Evolutionary conservation across 2,888 invertebrate genomes (phyloP).

Genomic region (Theretra japonica): DNA sequence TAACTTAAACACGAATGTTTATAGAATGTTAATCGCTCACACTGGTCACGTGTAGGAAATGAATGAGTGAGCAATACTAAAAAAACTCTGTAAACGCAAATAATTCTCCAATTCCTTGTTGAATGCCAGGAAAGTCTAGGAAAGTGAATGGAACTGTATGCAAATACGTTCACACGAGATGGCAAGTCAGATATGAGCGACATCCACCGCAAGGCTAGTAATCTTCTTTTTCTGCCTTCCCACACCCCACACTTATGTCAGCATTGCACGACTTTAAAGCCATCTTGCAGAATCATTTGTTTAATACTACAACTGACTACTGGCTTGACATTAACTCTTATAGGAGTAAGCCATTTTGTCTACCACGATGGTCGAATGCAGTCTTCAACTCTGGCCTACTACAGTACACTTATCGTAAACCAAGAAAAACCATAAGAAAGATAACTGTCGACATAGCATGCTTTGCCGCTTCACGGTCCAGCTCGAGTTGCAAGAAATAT

Average conservation of each 20-base stretch:
- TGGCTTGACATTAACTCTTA: no score
- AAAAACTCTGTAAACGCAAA: background rate
- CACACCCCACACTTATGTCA: no score
- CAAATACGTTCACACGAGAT: constrained; percentile 1
- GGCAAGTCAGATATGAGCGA: constrained; percentile 2
- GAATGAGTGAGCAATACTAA: constrained; percentile 19
- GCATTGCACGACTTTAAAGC: no score
- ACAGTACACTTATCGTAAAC: background rate
- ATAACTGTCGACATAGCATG: constrained; percentile 15
- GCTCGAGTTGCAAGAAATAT: constrained; percentile 1
- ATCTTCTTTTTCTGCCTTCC: no score
- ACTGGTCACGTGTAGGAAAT: constrained; percentile 14
- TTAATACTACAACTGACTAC: no score
- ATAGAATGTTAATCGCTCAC: constrained; percentile 1
- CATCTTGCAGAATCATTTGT: no score
- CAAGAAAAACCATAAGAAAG: constrained; percentile 5
- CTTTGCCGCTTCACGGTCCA: background rate
- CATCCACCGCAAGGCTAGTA: background rate
- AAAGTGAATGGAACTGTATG: constrained; percentile 2
- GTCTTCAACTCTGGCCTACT: no score
- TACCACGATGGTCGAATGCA: no score
- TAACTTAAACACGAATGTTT: constrained; percentile 3
- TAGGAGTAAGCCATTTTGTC: no score
- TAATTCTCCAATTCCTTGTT: constrained; percentile 13
- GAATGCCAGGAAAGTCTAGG: constrained; percentile 11